phyloP scores from a whole-genome alignment of 1,140 invertebrate species.

The Drosophila setifemur region DNA sequence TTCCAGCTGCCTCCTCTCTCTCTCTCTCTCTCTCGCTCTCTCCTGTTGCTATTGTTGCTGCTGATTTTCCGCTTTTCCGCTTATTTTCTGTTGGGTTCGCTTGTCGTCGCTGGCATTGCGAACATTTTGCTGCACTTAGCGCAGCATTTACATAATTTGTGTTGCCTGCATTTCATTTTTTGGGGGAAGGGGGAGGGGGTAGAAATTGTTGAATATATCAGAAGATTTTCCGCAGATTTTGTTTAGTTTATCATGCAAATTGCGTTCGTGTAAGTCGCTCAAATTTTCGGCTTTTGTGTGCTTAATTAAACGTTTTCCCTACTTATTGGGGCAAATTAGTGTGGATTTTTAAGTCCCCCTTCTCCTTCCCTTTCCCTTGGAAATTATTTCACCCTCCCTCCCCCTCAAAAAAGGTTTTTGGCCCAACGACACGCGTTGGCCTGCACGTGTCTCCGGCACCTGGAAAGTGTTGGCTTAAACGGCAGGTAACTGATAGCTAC shows the following conservation, averaged over 20 bases:
- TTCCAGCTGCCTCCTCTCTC: conserved; percentile 5
- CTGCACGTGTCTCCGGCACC: conserved; percentile 64
- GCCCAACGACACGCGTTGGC: conserved; percentile 40
- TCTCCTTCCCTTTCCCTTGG: not conserved
- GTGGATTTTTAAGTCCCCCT: not conserved
- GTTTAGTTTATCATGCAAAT: conserved; percentile 12
- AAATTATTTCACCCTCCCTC: no score
- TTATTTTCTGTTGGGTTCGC: conserved; percentile 36
- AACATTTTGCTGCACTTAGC: conserved; percentile 61
- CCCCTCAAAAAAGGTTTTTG: not conserved
- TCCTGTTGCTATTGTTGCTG: no score
- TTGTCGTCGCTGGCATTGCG: conserved; percentile 54
- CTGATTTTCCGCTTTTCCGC: conserved; percentile 24
- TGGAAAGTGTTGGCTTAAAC: conserved; percentile 19
- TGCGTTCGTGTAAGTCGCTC: conserved; percentile 24
- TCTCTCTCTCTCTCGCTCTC: no score
- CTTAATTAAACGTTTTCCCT: conserved; percentile 32
- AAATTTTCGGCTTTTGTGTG: conserved; percentile 20
- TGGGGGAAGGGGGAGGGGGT: not conserved
- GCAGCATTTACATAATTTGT: conserved; percentile 59
- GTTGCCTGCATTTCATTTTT: conserved; percentile 29
- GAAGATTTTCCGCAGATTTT: conserved; percentile 2
- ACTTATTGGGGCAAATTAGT: conserved; percentile 46
- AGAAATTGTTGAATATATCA: conserved; percentile 2
- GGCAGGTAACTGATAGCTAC: not conserved